Evolutionary conservation across 2,797 vertebrate species (phyloP).

Genomic region (Lerista edwardsae): DNA sequence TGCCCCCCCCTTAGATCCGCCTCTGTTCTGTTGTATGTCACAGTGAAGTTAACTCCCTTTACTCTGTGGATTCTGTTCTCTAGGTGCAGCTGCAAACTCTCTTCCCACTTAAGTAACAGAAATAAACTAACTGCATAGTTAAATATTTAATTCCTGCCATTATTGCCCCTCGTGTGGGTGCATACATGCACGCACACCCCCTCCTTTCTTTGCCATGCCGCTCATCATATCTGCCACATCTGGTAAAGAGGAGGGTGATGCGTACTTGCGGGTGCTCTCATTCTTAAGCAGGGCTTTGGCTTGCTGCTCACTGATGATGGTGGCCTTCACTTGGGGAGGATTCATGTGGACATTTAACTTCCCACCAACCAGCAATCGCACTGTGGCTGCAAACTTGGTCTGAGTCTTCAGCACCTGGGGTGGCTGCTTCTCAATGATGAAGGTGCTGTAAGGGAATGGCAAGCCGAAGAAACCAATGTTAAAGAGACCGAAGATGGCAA

Average conservation of each 20-base stretch:
- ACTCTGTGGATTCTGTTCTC: background rate
- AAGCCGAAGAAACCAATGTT: background rate
- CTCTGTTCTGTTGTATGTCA: no score
- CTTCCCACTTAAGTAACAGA: background rate
- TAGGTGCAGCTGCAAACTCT: background rate
- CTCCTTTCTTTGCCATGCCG: background rate
- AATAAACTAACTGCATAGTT: background rate
- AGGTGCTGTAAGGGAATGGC: constrained; percentile 78
- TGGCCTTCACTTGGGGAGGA: constrained; percentile 94
- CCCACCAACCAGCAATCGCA: constrained; percentile 92
- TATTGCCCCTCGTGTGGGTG: no score
- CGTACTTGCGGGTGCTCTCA: constrained; percentile 88
- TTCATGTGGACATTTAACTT: constrained; percentile 98
- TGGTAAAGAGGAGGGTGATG: background rate
- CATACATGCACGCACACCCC: background rate
- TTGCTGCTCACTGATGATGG: constrained; percentile 95
- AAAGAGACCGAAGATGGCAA: background rate
- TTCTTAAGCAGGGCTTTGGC: constrained; percentile 95
- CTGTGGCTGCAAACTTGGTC: constrained; percentile 94
- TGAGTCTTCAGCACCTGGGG: constrained; percentile 94
- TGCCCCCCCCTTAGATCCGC: no score
- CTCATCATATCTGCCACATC: background rate
- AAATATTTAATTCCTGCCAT: background rate
- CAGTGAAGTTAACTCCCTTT: background rate
- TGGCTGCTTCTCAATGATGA: constrained; percentile 97